Evolutionary conservation across 1,140 invertebrate genomes (phyloP).

Genomic region (Aphelinus certus): DNA sequence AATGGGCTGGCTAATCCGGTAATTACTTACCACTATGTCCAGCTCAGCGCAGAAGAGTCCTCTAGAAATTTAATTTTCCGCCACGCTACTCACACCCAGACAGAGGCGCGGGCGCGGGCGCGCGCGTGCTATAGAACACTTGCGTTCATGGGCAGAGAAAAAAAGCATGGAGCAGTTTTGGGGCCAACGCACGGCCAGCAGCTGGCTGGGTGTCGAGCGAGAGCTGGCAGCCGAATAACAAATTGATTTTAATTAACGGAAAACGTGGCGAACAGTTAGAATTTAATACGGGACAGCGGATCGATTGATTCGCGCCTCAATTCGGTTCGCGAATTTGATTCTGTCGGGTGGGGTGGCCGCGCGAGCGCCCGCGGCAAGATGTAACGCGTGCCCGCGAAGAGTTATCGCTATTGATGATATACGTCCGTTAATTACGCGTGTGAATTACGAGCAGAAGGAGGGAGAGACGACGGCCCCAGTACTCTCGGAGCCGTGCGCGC

Average conservation of each 20-base stretch:
- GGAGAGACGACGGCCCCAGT: not conserved
- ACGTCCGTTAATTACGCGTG: slow-evolving; percentile 47
- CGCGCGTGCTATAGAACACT: too few species aligned
- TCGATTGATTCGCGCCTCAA: slow-evolving; percentile 35
- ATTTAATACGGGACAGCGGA: slow-evolving; percentile 18
- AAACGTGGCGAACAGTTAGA: slow-evolving; percentile 9
- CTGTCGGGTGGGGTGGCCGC: slow-evolving; percentile 30
- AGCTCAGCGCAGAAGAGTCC: not conserved
- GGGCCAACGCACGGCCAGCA: too few species aligned
- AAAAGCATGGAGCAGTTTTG: slow-evolving; percentile 4
- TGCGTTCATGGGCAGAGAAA: not conserved
- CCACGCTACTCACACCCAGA: not conserved
- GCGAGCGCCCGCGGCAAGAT: not conserved
- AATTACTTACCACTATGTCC: slow-evolving; percentile 12
- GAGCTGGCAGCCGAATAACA: slow-evolving; percentile 1
- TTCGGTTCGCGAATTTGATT: slow-evolving; percentile 43
- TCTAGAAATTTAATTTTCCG: slow-evolving; percentile 22
- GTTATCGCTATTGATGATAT: slow-evolving; percentile 40
- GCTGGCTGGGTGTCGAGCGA: too few species aligned
- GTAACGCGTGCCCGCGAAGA: not conserved
- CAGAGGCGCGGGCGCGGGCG: too few species aligned
- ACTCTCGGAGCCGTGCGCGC: too few species aligned
- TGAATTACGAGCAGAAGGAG: slow-evolving; percentile 43
- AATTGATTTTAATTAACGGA: slow-evolving; percentile 33
- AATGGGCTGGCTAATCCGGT: slow-evolving; percentile 8